phyloP scores from a whole-genome alignment of 2,113 vertebrate species.

The Antigone vipio region DNA sequence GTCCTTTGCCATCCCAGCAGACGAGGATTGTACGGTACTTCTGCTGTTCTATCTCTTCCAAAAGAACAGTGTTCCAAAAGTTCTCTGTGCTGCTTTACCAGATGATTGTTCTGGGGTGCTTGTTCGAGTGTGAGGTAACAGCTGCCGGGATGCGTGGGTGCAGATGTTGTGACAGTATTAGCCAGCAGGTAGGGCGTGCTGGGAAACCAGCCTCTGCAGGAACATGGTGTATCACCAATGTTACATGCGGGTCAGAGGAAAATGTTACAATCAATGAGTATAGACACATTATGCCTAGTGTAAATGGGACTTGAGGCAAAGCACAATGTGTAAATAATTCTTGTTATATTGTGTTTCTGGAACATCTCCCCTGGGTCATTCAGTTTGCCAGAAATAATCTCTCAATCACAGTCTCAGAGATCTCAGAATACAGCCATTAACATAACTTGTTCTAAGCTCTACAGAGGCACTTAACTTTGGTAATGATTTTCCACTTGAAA shows the following conservation, averaged over 20 bases:
- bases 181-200: not conserved
- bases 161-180: not conserved
- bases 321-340: not conserved
- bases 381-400: not conserved
- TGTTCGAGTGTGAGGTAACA: not conserved
- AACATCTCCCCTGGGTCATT: not conserved
- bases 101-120: rapidly evolving
- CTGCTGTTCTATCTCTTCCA: rapidly evolving
- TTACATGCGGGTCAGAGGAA: rapidly evolving
- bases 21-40: rapidly evolving
- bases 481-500: not conserved
- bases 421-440: not conserved
- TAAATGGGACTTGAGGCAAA: not conserved
- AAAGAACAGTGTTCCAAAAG: not conserved
- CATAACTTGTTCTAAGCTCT: not conserved
- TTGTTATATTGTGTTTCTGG: not conserved
- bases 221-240: not conserved
- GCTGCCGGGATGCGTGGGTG: too few relatives aligned
- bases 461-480: not conserved
- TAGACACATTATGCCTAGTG: not conserved
- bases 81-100: not conserved
- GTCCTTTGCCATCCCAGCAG: not conserved
- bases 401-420: not conserved
- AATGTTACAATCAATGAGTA: not conserved
- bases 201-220: not conserved